phyloP scores from a whole-genome alignment of 2,888 invertebrate genomes.

The Crepidodera aurea region DNA sequence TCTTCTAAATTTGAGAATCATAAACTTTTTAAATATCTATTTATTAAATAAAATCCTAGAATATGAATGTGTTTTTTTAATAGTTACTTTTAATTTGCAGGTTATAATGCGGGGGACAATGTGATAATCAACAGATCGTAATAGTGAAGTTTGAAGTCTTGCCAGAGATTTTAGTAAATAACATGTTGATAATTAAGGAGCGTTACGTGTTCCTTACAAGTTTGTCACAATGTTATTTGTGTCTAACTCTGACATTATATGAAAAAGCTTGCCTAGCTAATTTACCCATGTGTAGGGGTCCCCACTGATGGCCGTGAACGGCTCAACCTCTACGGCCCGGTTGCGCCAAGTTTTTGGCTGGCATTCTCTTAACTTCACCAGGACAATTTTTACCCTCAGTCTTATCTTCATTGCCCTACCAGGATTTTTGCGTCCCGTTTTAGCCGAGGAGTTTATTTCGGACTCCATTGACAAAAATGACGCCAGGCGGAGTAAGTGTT shows the following conservation, averaged over 20 bases:
- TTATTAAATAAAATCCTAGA: not conserved
- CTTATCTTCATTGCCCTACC: slow-evolving; percentile 38
- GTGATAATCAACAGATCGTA: slow-evolving; percentile 24
- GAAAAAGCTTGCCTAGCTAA: slow-evolving; percentile 27
- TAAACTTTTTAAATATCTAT: too few relatives aligned
- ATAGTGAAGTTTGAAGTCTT: slow-evolving; percentile 15
- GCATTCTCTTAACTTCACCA: slow-evolving; percentile 39
- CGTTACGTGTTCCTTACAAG: slow-evolving; percentile 20
- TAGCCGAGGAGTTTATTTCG: slow-evolving; percentile 7
- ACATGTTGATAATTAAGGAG: slow-evolving; percentile 34
- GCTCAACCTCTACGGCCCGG: slow-evolving; percentile 49
- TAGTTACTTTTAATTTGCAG: slow-evolving; percentile 29
- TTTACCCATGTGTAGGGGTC: slow-evolving; percentile 38
- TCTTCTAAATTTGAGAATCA: too few relatives aligned
- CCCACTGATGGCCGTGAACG: slow-evolving; percentile 55
- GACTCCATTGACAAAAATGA: slow-evolving; percentile 30
- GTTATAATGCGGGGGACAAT: slow-evolving; percentile 30
- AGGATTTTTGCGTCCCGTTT: slow-evolving; percentile 26
- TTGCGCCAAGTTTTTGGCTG: slow-evolving; percentile 50
- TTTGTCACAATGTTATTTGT: slow-evolving; percentile 27
- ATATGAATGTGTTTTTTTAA: slow-evolving; percentile 12
- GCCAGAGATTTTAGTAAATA: slow-evolving; percentile 28
- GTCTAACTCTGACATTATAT: slow-evolving; percentile 25
- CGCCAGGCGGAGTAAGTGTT: slow-evolving; percentile 33
- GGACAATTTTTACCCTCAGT: slow-evolving; percentile 40